Percentiles rank a stretch among this genome's conserved stretches.
phyloP scores from a whole-genome alignment of 2,888 invertebrate genomes.

The Gasteruption jaculator region DNA sequence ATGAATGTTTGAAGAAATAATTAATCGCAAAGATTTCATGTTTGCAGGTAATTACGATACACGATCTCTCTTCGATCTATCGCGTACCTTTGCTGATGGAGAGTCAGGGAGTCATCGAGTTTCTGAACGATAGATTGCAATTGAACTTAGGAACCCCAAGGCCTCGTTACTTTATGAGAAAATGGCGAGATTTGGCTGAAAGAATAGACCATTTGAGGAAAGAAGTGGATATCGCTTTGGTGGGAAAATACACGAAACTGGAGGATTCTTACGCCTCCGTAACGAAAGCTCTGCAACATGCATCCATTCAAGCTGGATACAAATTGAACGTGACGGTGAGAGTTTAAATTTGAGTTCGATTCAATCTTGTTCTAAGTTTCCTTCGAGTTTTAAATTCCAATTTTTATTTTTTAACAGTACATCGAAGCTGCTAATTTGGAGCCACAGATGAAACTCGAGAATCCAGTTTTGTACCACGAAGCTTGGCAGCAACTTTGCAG shows the following conservation, averaged over 20 bases:
- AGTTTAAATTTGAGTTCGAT: too few relatives aligned
- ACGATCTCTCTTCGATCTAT: conserved; percentile 92
- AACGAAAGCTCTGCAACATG: conserved; percentile 90
- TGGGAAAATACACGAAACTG: conserved; percentile 94
- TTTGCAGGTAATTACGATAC: conserved; percentile 82
- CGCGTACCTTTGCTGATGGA: conserved; percentile 93
- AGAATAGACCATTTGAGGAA: conserved; percentile 79
- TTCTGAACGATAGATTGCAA: conserved; percentile 76
- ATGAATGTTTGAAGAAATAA: conserved; percentile 4
- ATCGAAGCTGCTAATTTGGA: conserved; percentile 91
- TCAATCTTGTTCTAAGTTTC: too few relatives aligned
- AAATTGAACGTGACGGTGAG: conserved; percentile 72
- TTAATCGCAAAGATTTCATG: too few relatives aligned
- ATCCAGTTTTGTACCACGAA: conserved; percentile 84
- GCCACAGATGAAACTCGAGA: conserved; percentile 62
- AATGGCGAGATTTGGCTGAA: conserved; percentile 87
- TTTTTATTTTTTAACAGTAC: conserved; percentile 55
- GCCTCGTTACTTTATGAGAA: conserved; percentile 71
- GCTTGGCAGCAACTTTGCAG: conserved; percentile 91
- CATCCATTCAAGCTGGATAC: conserved; percentile 79
- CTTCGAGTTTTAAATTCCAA: neutral
- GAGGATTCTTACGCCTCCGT: conserved; percentile 97
- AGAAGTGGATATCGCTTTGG: conserved; percentile 83
- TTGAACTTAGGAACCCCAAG: conserved; percentile 65
- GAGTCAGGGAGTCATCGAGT: conserved; percentile 82